Evolutionary conservation across 2,888 invertebrate genomes (phyloP).

Genomic region (Hedychridium roseum): DNA sequence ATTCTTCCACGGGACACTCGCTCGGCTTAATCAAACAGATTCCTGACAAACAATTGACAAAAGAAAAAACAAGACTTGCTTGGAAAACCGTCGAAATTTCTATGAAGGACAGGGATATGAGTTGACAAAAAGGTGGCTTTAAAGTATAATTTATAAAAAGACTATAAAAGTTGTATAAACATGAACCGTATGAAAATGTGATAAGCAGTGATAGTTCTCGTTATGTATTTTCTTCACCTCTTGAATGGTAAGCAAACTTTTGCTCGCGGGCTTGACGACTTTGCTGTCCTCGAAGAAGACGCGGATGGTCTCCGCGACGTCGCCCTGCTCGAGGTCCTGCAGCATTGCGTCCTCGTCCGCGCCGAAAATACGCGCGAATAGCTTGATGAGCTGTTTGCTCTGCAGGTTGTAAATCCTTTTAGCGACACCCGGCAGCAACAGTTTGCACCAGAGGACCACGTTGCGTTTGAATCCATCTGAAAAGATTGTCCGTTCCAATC

Average conservation of each 20-base stretch:
- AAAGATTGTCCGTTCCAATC: too few relatives aligned
- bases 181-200: not conserved
- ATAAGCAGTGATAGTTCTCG: not conserved
- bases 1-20: too few relatives aligned
- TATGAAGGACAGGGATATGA: too few relatives aligned
- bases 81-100: too few relatives aligned
- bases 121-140: too few relatives aligned
- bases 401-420: slow-evolving; percentile 92
- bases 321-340: slow-evolving; percentile 86
- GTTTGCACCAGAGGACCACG: slow-evolving; percentile 79
- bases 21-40: too few relatives aligned
- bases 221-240: slow-evolving; percentile 63
- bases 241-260: slow-evolving; percentile 77
- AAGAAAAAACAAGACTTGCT: too few relatives aligned
- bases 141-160: too few relatives aligned
- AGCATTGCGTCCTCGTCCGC: slow-evolving; percentile 82
- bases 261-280: slow-evolving; percentile 68
- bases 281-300: slow-evolving; percentile 77
- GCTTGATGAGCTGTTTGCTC: slow-evolving; percentile 88
- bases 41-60: too few relatives aligned
- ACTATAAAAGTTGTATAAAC: too few relatives aligned
- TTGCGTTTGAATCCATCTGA: slow-evolving; percentile 79
- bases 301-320: slow-evolving; percentile 87
- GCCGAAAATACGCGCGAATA: slow-evolving; percentile 83
- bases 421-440: slow-evolving; percentile 82